These are phyloP conservation scores for Rhodeus uyekii DNA, from an alignment of 2,797 vertebrate genomes.

Conservation along the genomic window DNA sequence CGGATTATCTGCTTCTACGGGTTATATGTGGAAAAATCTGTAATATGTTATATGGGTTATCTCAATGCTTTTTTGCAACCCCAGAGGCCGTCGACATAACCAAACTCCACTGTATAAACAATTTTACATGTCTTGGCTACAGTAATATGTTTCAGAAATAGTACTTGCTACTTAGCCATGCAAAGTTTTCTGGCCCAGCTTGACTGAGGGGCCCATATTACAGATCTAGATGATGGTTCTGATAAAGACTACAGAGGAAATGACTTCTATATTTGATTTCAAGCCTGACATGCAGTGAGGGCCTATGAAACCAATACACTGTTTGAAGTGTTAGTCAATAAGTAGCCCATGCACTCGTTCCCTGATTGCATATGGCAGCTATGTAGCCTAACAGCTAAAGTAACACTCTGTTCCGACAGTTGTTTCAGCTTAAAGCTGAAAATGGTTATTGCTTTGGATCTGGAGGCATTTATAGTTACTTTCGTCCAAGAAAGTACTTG, in stretches of 20 bases:
- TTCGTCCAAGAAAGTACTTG: constrained; percentile 52
- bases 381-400: constrained; percentile 27
- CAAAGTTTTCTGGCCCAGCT: background rate
- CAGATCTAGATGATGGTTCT: constrained; percentile 16
- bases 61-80: too few relatives aligned
- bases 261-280: constrained; percentile 39
- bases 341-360: constrained; percentile 13
- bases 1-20: too few relatives aligned
- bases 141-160: background rate
- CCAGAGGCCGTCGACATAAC: too few relatives aligned
- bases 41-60: too few relatives aligned
- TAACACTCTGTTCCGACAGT: constrained; percentile 41
- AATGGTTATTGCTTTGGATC: constrained; percentile 58
- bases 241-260: constrained; percentile 23
- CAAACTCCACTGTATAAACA: too few relatives aligned
- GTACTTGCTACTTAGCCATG: constrained; percentile 4
- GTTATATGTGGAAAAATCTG: too few relatives aligned
- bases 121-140: background rate
- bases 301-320: constrained; percentile 7
- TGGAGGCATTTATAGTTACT: constrained; percentile 56
- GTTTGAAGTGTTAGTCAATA: constrained; percentile 46
- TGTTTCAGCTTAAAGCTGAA: constrained; percentile 43
- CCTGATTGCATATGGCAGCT: constrained; percentile 37
- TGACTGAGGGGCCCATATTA: constrained; percentile 25
- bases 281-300: constrained; percentile 2